Base-by-base conservation (phyloP, 92 coral and sea anemone genomes). In the Zoanthus sociatus region DNA sequence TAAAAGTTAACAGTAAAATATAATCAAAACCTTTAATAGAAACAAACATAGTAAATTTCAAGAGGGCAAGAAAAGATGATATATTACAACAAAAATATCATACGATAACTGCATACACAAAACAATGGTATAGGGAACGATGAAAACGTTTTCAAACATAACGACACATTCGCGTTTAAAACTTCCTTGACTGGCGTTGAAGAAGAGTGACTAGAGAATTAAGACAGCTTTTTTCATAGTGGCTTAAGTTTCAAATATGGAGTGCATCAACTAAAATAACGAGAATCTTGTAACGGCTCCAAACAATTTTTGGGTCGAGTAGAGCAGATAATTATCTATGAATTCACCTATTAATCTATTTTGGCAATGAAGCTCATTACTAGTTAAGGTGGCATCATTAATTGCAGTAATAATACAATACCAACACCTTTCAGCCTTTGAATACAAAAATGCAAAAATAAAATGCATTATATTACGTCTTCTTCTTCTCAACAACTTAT, bases 381-480 rank as follows among this genome's bases (percentile, higher is more conserved):
- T 56, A 26, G 21, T 77, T 30, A 30, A 58, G 14, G 31, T 67
- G 14, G 16, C 63, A 51, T 42, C 71, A 20, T 21, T 66, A 64
- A 64, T 50, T 44, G 47, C 61, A 64, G 45, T 45, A 46, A 74
- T 48, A 56, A 11, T 7, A 50, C 7, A 61, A 63, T 4, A 17
- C 26, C 9, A 20, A 3, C 69, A 8, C 1, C 30, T 58, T 14
- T 58, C 5, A 58, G 30, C 1, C 30, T 58, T 14, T 58, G 15
- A 58, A 54, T 11, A 53, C 33, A 33, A 78, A 78, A 61, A 79
- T 55, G 58, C 16, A 50, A 18, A 37, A 4, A 47, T 9, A 74
- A 16, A 47, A 45, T 1, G 16, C 7, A 63, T 81, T 46, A 64
- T 81, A 79, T 81, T 46, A 64, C 66, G 47, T 66, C 75, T 66